A percentile compares a stretch with the other conserved stretches of the same genome.
phyloP scores from a whole-genome alignment of 2,113 vertebrate species.

The human (Homo sapiens) region GRCh38 chr1:167502001-167502500 shows the following conservation, averaged over 20 bases:
- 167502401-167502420: background rate
- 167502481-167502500: background rate
- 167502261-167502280: background rate
- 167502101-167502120: background rate
- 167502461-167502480: background rate
- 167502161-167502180: background rate
- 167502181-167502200: fast-evolving
- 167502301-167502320: background rate
- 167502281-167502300: background rate
- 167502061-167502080: background rate
- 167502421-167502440: background rate
- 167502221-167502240: background rate
- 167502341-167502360: background rate
- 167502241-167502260: background rate
- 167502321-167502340: background rate
- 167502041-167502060: background rate
- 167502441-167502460: background rate
- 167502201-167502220: background rate
- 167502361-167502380: background rate
- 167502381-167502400: background rate
- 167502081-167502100: fast-evolving
- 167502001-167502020: background rate
- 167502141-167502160: fast-evolving
- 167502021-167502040: background rate
- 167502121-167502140: background rate